Base-by-base conservation (phyloP, 1,140 invertebrate genomes). In the Pseudomyrmex concolor region DNA sequence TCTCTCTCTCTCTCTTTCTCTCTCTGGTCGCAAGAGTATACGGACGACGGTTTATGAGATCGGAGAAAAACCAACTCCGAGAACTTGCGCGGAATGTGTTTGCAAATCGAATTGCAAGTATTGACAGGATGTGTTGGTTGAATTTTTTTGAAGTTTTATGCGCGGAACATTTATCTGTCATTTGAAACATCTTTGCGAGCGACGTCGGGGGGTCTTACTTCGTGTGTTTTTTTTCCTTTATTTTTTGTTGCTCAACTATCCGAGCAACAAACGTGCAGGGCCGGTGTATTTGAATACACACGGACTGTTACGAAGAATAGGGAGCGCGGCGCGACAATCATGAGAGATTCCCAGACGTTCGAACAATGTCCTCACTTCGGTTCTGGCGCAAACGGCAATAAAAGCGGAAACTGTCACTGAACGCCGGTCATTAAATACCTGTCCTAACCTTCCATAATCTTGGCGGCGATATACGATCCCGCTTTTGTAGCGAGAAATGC, bases 261-360 rank as follows among this genome's bases (percentile, higher is more conserved):
- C 91, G 88, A 50, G 84, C 90, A 91, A 91, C 90, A 91, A 91
- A 92, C 87, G 89, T 90, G 86, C 90, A 84, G 84, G 76, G 59
- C 71, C 86, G 88, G 85, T 34, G 72, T 86, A 92, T 94, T 93
- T 93, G 91, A 93, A 94, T 93, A 93, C 89, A 82, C 25, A 25
- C 51, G 68, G 74, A 60, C 89, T 93, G 88, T 91, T 91, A 90
- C 92, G 89, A 91, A 91, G 91, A 93, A 92, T 89, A 74, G 91
- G 89, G 90, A 90, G 76, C 89, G 84, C 86, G 34, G 84, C 86
- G 34, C 34, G 93, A 94, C 93, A 94, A 94, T 94, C 92, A 91
- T 94, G 93, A 91, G 93, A 94, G 91, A 92, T 88, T 94, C 93
- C 92, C 93, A 94, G 90, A 87, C 82, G 84, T 85, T 89, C 84